A percentile compares a stretch with the other conserved stretches of the same genome.
These are phyloP conservation scores for Odontomachus brunneus DNA, from an alignment of 1,140 invertebrate species.

Conservation along the genomic window DNA sequence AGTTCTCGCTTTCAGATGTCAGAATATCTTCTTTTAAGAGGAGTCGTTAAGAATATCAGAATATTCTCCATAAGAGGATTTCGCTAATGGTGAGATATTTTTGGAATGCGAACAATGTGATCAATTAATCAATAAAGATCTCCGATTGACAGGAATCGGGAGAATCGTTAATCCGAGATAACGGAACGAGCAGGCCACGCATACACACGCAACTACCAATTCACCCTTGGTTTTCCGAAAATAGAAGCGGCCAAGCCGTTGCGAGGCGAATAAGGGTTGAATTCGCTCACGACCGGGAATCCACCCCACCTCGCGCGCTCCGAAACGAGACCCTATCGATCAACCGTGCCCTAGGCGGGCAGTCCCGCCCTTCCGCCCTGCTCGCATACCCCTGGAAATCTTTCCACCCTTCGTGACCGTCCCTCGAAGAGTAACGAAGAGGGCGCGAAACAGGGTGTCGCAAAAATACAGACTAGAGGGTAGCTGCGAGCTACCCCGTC, in stretches of 20 bases:
- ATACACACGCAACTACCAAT: neutral
- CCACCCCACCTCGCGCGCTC: neutral
- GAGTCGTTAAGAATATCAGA: too few species aligned
- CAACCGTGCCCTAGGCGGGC: constrained; percentile 63
- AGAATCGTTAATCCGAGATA: neutral
- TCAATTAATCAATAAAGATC: too few species aligned
- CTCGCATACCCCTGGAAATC: constrained; percentile 1
- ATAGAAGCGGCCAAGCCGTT: neutral
- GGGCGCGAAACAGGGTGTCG: constrained; percentile 24
- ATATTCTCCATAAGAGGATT: too few species aligned
- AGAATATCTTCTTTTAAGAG: too few species aligned
- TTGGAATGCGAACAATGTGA: too few species aligned
- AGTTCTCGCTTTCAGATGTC: too few species aligned
- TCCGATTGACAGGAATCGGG: neutral
- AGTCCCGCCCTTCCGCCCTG: constrained; percentile 61
- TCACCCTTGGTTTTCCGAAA: neutral
- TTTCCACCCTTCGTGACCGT: constrained; percentile 33
- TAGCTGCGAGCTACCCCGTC: constrained; percentile 48
- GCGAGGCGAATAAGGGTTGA: neutral
- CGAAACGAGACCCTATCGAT: constrained; percentile 68
- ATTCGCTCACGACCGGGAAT: constrained; percentile 10
- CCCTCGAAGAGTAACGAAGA: constrained; percentile 7
- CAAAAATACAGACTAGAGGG: constrained; percentile 48
- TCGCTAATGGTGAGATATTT: too few species aligned
- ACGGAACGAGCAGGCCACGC: too few species aligned